Conservation (phyloP, 2,888 invertebrate species). For the Erannis defoliaria region DNA sequence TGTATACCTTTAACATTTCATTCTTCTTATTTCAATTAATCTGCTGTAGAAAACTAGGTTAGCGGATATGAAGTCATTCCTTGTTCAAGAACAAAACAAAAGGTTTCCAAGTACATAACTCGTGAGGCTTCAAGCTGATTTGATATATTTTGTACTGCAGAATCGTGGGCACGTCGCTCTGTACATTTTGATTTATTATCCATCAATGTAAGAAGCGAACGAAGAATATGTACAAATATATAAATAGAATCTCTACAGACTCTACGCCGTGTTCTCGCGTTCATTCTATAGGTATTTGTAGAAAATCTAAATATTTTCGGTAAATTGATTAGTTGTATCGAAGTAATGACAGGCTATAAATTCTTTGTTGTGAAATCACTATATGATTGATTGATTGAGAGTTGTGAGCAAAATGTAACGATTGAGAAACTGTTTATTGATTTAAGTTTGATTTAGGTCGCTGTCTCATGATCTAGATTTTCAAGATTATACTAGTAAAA, state of each 20-base stretch:
- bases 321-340: constrained; percentile 73
- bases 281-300: constrained; percentile 46
- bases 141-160: constrained; percentile 77
- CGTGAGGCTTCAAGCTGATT: constrained; percentile 85
- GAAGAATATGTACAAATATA: constrained; percentile 14
- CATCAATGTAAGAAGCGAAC: constrained; percentile 46
- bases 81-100: constrained; percentile 69
- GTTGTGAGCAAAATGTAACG: constrained; percentile 38
- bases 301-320: constrained; percentile 55
- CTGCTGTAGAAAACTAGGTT: constrained; percentile 63
- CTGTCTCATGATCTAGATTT: constrained; percentile 37
- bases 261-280: constrained; percentile 22
- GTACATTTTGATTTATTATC: constrained; percentile 74
- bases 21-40: constrained; percentile 33
- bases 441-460: constrained; percentile 22
- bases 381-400: constrained; percentile 61
- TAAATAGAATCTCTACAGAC: constrained; percentile 31
- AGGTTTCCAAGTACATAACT: constrained; percentile 57
- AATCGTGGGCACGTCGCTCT: constrained; percentile 74
- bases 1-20: constrained; percentile 1
- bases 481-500: not conserved
- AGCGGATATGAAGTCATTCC: constrained; percentile 68
- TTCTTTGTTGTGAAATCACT: constrained; percentile 48
- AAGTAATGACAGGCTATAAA: constrained; percentile 75
- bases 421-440: constrained; percentile 25